Evolutionary conservation across 2,113 vertebrate genomes (phyloP), one percentile per base, ranked within the genome.

Genomic region (Odobenus rosmarus): DNA sequence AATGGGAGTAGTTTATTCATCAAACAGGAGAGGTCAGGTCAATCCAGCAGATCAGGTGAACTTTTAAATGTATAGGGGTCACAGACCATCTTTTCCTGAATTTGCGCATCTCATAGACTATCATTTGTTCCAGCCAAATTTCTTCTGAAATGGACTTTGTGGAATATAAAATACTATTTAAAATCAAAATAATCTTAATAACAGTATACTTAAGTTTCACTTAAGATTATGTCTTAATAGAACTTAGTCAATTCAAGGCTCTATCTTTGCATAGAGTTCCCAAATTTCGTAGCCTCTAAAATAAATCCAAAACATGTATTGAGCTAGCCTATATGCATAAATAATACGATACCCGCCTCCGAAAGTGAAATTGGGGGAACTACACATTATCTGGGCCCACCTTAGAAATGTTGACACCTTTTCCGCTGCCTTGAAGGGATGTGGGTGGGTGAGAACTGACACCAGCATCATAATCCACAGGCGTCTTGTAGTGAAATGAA

Each of bases 381-480:
- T 42, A 59, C 49, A 31, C 53, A 46, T 85, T 90, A 96, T 62
- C 62, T 46, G 39, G 31, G 93, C 46, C 81, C n/a, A 62, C 46
- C 39, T 81, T 94, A 77, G 74, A 92, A 88, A 57, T 55, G 31
- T 7, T 74, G 92, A 89, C 87, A 90, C 74, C 11, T 64, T 90
- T 61, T 33, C 76, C 4, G 2, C 15, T 76, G 46, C 33, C 90
- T 5, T 71, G 87, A 88, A 95, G 91, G 74, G 83, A 83, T 4
- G 80, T 96, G 87, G 71, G 83, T 72, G 82, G 69, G 96, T 93
- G 80, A 97, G 61, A 90, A 39, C 26, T 93, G 92, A 95, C 80
- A 93, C 46, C 23, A 72, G 36, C 71, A 81, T 93, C 80, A 93
- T 85, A 88, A 97, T 49, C 87, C 85, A 85, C 81, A 96, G 84